Evolutionary conservation across 2,797 vertebrate species (phyloP), one percentile per base, ranked within the genome.

Genomic region (Clamator glandarius): DNA sequence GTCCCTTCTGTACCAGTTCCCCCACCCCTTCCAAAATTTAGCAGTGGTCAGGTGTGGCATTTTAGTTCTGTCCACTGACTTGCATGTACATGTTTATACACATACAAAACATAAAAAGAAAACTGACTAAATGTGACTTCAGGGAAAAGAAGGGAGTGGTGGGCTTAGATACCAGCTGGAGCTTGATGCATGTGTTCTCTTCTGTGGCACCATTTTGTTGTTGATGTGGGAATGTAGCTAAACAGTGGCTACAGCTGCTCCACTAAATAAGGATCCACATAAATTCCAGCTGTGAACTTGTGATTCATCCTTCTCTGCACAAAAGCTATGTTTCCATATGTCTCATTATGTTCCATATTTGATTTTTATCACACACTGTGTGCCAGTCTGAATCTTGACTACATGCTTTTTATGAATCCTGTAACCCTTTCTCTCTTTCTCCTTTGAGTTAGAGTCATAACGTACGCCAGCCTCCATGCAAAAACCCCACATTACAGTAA

Each of bases 211-310:
- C 20, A 44, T 95, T 97, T 97, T 96, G 96, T 96, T 97, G 96
- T 94, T 96, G 92, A 80, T 92, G 82, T 94, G 97, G 94, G 94
- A 96, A 89, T 95, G 94, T 96, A 94, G 84, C 93, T 95, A 97
- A 97, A 96, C 92, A 94, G 93, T 95, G 95, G 91, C 90, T 96
- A 93, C 93, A 95, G 96, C 95, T 97, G 96, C 92, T 97, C 85
- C 57, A 61, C 89, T 93, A 91, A 95, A 96, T 95, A 96, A 92
- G 90, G 75, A 95, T 93, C 93, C 90, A 92, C 93, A 95, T 92
- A 96, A 96, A 95, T 95, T 97, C 94, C 96, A 96, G 94, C 93
- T 96, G 94, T 97, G 95, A 96, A 95, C 80, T 85, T 96, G 84
- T 94, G 92, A 95, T 97, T 96, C 92, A 95, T 94, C 91, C 94